Conservation (phyloP, 1,140 invertebrate genomes). For the Micrasema longulum region DNA sequence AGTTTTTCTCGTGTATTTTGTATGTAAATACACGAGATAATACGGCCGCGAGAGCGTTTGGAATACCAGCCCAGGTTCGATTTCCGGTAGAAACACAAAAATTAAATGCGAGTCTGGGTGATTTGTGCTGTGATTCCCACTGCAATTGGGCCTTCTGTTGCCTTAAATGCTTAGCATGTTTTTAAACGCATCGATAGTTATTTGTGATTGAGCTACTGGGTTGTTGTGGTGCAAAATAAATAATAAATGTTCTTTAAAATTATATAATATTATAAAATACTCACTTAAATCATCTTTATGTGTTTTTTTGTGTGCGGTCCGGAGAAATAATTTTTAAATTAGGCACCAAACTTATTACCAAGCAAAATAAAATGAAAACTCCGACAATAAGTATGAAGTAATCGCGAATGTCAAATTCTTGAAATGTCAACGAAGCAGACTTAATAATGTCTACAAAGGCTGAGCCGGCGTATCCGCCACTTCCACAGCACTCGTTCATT, state of each 20-base stretch:
- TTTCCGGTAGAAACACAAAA: no score
- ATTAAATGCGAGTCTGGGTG: no score
- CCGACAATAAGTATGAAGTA: slow-evolving; percentile 7
- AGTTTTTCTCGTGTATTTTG: no score
- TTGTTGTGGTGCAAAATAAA: slow-evolving; percentile 2
- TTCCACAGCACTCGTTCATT: slow-evolving; percentile 43
- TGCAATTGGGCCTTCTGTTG: no score
- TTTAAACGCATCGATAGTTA: no score
- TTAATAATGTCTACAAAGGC: slow-evolving; percentile 36
- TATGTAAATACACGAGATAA: no score
- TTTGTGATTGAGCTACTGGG: no score
- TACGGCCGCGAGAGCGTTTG: no score
- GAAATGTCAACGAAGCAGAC: slow-evolving; percentile 26
- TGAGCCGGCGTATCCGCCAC: slow-evolving; percentile 27
- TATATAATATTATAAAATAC: slow-evolving; percentile 17
- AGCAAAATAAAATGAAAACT: slow-evolving; percentile 13
- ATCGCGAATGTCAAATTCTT: slow-evolving; percentile 10
- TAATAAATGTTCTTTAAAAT: slow-evolving; percentile 11
- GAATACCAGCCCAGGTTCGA: no score
- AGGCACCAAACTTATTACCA: neutral
- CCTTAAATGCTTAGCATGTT: no score
- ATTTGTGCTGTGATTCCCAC: no score
- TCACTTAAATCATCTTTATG: neutral
- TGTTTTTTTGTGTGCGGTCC: neutral
- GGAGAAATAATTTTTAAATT: slow-evolving; percentile 3